These are phyloP conservation scores for Microcebus murinus DNA, from an alignment of 2,113 vertebrate genomes.

Conservation along the genomic window DNA sequence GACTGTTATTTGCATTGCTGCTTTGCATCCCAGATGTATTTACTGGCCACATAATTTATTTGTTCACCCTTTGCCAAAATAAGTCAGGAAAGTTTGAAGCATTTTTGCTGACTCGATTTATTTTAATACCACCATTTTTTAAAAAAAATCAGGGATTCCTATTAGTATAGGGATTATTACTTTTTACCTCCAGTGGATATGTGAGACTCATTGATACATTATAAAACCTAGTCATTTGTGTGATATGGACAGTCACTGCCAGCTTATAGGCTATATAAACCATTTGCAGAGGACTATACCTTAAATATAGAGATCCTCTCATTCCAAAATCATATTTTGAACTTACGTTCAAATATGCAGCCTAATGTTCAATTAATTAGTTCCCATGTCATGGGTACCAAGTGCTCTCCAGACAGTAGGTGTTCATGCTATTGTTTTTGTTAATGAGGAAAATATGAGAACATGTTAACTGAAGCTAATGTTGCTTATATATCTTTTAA, in stretches of 20 bases:
- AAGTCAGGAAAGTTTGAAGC: slow-evolving; percentile 58
- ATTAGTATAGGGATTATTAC: slow-evolving; percentile 78
- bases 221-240: slow-evolving; percentile 80
- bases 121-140: slow-evolving; percentile 73
- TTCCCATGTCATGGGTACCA: slow-evolving; percentile 27
- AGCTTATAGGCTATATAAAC: slow-evolving; percentile 80
- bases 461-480: slow-evolving; percentile 38
- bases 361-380: slow-evolving; percentile 51
- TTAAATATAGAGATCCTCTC: slow-evolving; percentile 82
- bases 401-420: not conserved
- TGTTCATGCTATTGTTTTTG: slow-evolving; percentile 14
- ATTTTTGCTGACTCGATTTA: slow-evolving; percentile 82
- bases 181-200: slow-evolving; percentile 77
- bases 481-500: not conserved
- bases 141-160: slow-evolving; percentile 74
- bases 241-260: slow-evolving; percentile 74
- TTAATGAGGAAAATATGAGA: slow-evolving; percentile 15
- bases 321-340: slow-evolving; percentile 81
- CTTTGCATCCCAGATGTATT: slow-evolving; percentile 79
- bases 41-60: slow-evolving; percentile 80
- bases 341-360: slow-evolving; percentile 17
- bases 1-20: slow-evolving; percentile 83
- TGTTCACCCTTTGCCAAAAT: slow-evolving; percentile 61
- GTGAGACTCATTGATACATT: slow-evolving; percentile 81
- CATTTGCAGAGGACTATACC: slow-evolving; percentile 78